Evolutionary conservation across 2,113 vertebrate species (phyloP), one percentile per base, ranked within the genome.

Genomic region (Microcebus tavaratra): DNA sequence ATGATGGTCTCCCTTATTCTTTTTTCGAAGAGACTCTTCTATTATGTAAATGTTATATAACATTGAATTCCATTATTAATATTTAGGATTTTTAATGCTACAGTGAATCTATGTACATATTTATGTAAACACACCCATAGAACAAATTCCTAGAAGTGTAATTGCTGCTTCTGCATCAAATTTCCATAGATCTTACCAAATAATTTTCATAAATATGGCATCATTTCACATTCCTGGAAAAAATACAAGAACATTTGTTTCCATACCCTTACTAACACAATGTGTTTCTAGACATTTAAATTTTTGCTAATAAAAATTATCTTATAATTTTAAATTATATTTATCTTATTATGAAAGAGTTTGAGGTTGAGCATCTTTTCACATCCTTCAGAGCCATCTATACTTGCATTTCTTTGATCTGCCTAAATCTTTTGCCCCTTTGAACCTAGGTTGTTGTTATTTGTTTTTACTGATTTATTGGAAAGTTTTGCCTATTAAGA

Each of bases 81-180:
- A 55, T 48, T 75, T 91, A 75, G 25, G 34, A 68, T 59, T 86
- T 83, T 23, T 5, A 83, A 75, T 70, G n/a, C 13, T 87, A 14
- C 73, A 75, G 70, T 93, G 34, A 96, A 76, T 92, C 65, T 36
- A 63, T 65, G 42, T 23, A 90, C 5, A 67, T 80, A 57, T 57
- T 92, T 95, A 75, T 93, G 23, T 0, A 55, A 70, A 23, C 63
- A 80, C 9, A 23, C 3, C 12, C 31, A 65, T 53, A 88, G 73
- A 94, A 95, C 20, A 83, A 34, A 87, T 96, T 84, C 11, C 34
- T 70, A 73, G 23, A 88, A 86, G 42, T 75, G 2, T 7, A 96
- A 89, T 96, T 91, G 67, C 25, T 90, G 21, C 6, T 88, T 96
- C 27, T 96, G 12, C 6, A 85, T 81, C 14, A 89, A 82, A 96